Conservation (phyloP, 1,140 invertebrate species). For the Zaprionus camerounensis region DNA sequence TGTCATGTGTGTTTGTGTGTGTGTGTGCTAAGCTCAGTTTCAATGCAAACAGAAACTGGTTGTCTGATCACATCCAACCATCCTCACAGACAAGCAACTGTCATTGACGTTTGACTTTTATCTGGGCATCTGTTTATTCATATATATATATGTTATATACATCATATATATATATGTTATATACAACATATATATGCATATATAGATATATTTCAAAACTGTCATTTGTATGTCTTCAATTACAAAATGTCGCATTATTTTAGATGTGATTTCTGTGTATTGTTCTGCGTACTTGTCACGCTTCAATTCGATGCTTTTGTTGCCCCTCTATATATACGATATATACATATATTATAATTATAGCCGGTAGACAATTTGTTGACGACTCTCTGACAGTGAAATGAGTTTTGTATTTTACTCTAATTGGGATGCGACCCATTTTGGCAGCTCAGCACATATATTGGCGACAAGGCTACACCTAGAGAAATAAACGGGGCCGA, state of each 20-base stretch:
- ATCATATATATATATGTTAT: neutral
- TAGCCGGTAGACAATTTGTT: slow-evolving; percentile 22
- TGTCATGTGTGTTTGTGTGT: neutral
- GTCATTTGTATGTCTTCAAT: slow-evolving; percentile 14
- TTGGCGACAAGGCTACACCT: slow-evolving; percentile 4
- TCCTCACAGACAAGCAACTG: slow-evolving; percentile 34
- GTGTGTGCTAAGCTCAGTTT: slow-evolving; percentile 3
- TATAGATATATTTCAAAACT: neutral
- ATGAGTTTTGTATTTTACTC: slow-evolving; percentile 29
- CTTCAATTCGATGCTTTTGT: slow-evolving; percentile 46
- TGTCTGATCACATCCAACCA: slow-evolving; percentile 9
- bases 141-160: neutral
- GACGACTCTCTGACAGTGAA: slow-evolving; percentile 15
- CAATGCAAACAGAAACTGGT: slow-evolving; percentile 38
- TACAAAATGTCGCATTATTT: slow-evolving; percentile 5
- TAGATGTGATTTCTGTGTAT: neutral
- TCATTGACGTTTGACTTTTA: slow-evolving; percentile 67
- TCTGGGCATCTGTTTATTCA: slow-evolving; percentile 12
- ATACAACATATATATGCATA: neutral
- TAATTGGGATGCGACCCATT: slow-evolving; percentile 27
- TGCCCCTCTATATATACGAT: neutral
- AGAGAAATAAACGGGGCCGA: neutral
- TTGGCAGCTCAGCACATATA: slow-evolving; percentile 8
- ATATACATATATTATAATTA: slow-evolving; percentile 22
- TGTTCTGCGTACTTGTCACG: slow-evolving; percentile 40